Conservation (phyloP, 2,888 invertebrate genomes). For the Cepaea hortensis region DNA sequence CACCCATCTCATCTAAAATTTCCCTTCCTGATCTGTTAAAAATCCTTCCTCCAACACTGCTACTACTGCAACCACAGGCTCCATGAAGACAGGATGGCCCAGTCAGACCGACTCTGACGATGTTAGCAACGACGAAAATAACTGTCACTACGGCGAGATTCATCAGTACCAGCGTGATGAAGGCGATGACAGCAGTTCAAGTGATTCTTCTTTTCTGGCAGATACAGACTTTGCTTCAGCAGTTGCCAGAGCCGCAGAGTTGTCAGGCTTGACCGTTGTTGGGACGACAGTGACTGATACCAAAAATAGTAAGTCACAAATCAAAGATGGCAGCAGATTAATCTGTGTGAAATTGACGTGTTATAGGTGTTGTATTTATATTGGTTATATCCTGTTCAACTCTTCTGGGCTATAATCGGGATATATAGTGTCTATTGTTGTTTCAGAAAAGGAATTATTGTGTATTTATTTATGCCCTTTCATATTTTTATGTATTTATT, state of each 20-base stretch:
- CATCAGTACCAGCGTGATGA: slow-evolving; percentile 26
- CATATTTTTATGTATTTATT: too few relatives aligned
- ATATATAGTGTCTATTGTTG: too few relatives aligned
- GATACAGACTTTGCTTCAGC: slow-evolving; percentile 77
- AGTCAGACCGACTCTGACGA: slow-evolving; percentile 52
- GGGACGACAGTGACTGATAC: slow-evolving; percentile 73
- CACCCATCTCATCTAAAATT: not conserved
- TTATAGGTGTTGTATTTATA: not conserved
- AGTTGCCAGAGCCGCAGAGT: slow-evolving; percentile 76
- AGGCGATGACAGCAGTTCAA: slow-evolving; percentile 50
- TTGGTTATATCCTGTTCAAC: not conserved
- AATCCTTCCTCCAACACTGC: slow-evolving; percentile 17
- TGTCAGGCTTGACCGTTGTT: slow-evolving; percentile 76
- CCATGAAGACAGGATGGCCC: slow-evolving; percentile 66
- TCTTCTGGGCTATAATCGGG: too few relatives aligned
- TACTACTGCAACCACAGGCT: slow-evolving; percentile 54
- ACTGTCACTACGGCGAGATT: slow-evolving; percentile 3
- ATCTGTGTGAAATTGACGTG: not conserved
- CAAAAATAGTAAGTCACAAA: slow-evolving; percentile 56
- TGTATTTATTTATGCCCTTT: too few relatives aligned
- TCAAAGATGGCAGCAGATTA: not conserved
- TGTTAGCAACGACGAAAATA: slow-evolving; percentile 34
- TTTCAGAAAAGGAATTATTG: too few relatives aligned
- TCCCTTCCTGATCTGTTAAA: not conserved
- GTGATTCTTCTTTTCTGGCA: slow-evolving; percentile 75